Base-by-base conservation (phyloP, 1,140 invertebrate genomes). In the Oedothorax gibbosus region DNA sequence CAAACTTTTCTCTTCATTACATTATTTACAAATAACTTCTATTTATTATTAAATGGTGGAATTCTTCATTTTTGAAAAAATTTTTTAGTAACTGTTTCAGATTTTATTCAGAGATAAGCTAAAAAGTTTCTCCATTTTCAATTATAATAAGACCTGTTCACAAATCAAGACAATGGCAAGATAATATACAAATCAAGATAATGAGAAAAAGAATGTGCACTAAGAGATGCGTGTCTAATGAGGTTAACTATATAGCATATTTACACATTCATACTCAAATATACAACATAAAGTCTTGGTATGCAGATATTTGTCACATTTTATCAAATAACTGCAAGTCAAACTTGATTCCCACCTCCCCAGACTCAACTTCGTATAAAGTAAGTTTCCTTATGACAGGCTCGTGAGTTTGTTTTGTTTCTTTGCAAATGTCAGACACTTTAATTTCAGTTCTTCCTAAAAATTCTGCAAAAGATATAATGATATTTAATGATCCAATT, bases 391-490 rank as follows among this genome's bases (percentile, higher is more conserved):
- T 94, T 21, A 92, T 92, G 62, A 95, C 92, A 64, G 95, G 95
- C 83, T 93, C 94, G 72, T 90, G 89, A 87, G 91, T 92, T 49
- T 88, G 85, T 86, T 91, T 91, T 20, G 92, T 93, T 87, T 94
- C 93, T 78, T 91, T 89, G 84, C 93, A 90, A 76, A 96, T 93
- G 80, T 95, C 93, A 12, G 91, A 91, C 12, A 96, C 91, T 86
- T 93, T 91, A 12, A 96, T 91, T 90, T 96, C 95, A 14, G 94
- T 94, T 85, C 94, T 91, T 2, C 95, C 95, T 73, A 96, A 90
- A 88, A 95, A 95, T 90, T 95, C 95, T 95, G 89, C 87, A 89
- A 86, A 87, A 89, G 86, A 78, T 64, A 56, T 80, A 79, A 72
- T 49, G 20, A 11, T 53, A 56, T 35, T 35, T 35, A 35, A 35